Evolutionary conservation across 2,113 vertebrate genomes (phyloP).

Genomic region (Hirundichthys speculiger): DNA sequence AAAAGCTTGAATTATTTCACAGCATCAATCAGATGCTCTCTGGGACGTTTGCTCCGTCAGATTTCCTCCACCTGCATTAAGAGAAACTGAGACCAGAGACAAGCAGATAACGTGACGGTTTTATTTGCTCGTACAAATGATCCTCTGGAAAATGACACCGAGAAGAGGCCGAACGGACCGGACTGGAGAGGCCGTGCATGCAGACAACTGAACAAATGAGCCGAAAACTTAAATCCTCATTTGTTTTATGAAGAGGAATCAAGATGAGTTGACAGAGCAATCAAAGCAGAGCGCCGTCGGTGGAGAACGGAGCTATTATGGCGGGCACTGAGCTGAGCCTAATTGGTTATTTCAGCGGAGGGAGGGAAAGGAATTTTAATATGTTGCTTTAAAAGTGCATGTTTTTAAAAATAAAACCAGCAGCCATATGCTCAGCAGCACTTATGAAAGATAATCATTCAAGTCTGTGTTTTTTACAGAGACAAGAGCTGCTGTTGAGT

Average conservation of each 20-base stretch:
- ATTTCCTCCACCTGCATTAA: not conserved
- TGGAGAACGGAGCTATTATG: slow-evolving; percentile 32
- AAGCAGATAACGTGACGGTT: not conserved
- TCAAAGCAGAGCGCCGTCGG: slow-evolving; percentile 41
- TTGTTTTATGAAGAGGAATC: slow-evolving; percentile 38
- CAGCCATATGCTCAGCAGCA: not conserved
- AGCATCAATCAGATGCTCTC: too few species aligned
- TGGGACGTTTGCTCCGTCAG: too few species aligned
- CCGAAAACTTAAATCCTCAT: slow-evolving; percentile 26
- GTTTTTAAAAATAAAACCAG: slow-evolving; percentile 18
- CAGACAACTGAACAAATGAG: slow-evolving; percentile 9
- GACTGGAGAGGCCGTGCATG: slow-evolving; percentile 1
- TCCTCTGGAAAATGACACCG: slow-evolving; percentile 25
- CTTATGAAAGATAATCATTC: not conserved
- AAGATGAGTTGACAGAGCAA: slow-evolving; percentile 40
- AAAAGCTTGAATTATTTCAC: too few species aligned
- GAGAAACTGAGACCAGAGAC: not conserved
- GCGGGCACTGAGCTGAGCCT: slow-evolving; percentile 20
- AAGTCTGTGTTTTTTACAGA: not conserved
- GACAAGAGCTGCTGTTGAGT: not conserved
- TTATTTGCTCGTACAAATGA: slow-evolving; percentile 27
- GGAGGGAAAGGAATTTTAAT: slow-evolving; percentile 8
- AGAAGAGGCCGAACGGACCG: slow-evolving; percentile 24
- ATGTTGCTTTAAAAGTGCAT: slow-evolving; percentile 6
- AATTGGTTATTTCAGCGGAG: slow-evolving; percentile 45